phyloP scores from a whole-genome alignment of 2,888 invertebrate species.

The Agapostemon virescens region DNA sequence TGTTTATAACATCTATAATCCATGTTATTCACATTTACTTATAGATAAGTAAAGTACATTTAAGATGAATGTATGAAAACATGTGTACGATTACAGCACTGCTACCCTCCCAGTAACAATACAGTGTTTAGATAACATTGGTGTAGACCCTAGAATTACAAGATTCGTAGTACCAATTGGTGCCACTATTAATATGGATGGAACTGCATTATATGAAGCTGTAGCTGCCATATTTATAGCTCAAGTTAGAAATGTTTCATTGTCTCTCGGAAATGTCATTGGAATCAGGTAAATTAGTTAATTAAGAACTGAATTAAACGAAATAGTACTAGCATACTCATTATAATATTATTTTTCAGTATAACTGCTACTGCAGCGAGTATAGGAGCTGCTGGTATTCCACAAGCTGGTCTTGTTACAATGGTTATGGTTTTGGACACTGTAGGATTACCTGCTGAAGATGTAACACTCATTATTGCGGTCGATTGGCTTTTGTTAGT shows the following conservation, averaged over 20 bases:
- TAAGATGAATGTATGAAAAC: not conserved
- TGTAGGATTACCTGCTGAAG: slow-evolving; percentile 92
- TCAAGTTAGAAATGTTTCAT: slow-evolving; percentile 90
- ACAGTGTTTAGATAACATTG: slow-evolving; percentile 95
- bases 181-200: slow-evolving; percentile 99
- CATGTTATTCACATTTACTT: not conserved
- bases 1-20: not conserved
- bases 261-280: slow-evolving; percentile 93
- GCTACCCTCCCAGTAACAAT: slow-evolving; percentile 98
- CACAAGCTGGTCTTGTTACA: slow-evolving; percentile 96
- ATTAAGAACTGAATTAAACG: not conserved
- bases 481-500: slow-evolving; percentile 96
- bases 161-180: slow-evolving; percentile 98
- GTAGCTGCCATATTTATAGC: slow-evolving; percentile 99
- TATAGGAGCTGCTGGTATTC: slow-evolving; percentile 98
- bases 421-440: slow-evolving; percentile 98
- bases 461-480: slow-evolving; percentile 93
- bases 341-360: slow-evolving; percentile 80
- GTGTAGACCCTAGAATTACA: slow-evolving; percentile 94
- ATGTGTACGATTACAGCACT: slow-evolving; percentile 82
- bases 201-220: slow-evolving; percentile 97
- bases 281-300: slow-evolving; percentile 89
- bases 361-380: slow-evolving; percentile 98
- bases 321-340: not conserved
- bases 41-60: no score